phyloP scores from a whole-genome alignment of 30 jellyfish, hydroid and myxozoan species.

The Turritopsis dohrnii region DNA sequence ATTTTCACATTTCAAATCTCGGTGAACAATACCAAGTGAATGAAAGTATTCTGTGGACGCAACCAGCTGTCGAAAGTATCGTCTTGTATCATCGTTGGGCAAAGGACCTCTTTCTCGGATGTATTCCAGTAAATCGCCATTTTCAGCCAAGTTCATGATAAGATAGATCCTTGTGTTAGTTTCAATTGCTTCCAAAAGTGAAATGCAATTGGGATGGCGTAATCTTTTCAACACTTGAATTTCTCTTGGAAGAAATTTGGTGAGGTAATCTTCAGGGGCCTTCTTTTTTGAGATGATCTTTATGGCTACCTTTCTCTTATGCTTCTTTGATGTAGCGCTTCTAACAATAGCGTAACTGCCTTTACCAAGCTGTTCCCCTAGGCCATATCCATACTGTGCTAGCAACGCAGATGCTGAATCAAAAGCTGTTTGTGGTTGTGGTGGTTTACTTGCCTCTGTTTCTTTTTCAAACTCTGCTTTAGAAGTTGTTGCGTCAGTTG shows the following conservation, averaged over 20 bases:
- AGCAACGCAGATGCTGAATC: slow-evolving; percentile 94
- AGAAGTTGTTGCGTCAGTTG: slow-evolving; percentile 3
- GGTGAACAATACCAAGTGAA: slow-evolving; percentile 85
- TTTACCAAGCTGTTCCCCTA: slow-evolving; percentile 92
- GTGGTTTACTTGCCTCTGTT: not conserved
- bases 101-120: slow-evolving; percentile 88
- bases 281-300: slow-evolving; percentile 92
- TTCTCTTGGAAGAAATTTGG: slow-evolving; percentile 91
- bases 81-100: slow-evolving; percentile 83
- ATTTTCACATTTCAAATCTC: slow-evolving; percentile 94
- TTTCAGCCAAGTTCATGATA: slow-evolving; percentile 95
- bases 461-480: not conserved
- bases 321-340: slow-evolving; percentile 86
- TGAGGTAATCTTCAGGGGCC: slow-evolving; percentile 95
- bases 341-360: slow-evolving; percentile 95
- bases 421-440: slow-evolving; percentile 76
- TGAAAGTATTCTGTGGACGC: slow-evolving; percentile 89
- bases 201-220: slow-evolving; percentile 85
- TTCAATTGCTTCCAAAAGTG: slow-evolving; percentile 94
- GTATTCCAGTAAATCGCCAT: slow-evolving; percentile 95
- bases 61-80: slow-evolving; percentile 64
- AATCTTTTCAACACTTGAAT: slow-evolving; percentile 86
- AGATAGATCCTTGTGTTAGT: slow-evolving; percentile 85
- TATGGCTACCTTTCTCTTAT: slow-evolving; percentile 76
- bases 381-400: slow-evolving; percentile 89